Percentiles rank a stretch among this genome's conserved stretches.
These are phyloP conservation scores for Pitta sordida DNA, from an alignment of 2,113 vertebrate genomes.

Conservation along the genomic window DNA sequence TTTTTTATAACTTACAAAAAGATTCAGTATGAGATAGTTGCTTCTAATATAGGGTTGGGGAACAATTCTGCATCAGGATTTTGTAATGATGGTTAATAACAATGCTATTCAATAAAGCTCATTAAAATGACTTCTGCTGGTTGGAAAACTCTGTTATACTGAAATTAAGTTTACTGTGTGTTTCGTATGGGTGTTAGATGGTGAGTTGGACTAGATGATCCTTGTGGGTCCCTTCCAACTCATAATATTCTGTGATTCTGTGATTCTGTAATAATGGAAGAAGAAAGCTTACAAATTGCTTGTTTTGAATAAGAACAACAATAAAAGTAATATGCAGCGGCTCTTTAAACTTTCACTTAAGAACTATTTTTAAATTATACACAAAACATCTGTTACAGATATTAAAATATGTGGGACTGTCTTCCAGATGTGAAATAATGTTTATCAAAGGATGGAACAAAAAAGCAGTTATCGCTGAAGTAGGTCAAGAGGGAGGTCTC, in stretches of 20 bases:
- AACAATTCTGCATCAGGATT: not conserved
- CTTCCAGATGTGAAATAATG: slow-evolving; percentile 60
- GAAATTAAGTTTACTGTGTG: not conserved
- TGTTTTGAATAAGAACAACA: not conserved
- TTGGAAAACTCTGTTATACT: not conserved
- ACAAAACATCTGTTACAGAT: slow-evolving; percentile 48
- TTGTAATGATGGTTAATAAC: not conserved
- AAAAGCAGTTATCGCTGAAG: slow-evolving; percentile 36
- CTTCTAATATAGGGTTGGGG: not conserved
- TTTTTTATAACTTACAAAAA: not conserved
- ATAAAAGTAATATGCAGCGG: slow-evolving; percentile 7
- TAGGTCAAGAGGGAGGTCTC: slow-evolving; percentile 38
- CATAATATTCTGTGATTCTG: not conserved
- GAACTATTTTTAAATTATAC: slow-evolving; percentile 35
- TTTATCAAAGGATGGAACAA: slow-evolving; percentile 48
- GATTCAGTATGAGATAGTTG: not conserved
- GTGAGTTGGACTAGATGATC: too few species aligned
- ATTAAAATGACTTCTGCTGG: not conserved
- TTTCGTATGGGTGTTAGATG: too few species aligned
- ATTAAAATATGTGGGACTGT: slow-evolving; percentile 17
- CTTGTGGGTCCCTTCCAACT: too few species aligned
- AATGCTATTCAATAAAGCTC: not conserved
- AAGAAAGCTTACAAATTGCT: not conserved
- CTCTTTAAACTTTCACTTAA: slow-evolving; percentile 54
- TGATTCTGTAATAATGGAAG: not conserved